Percentiles rank a stretch among this genome's conserved stretches.
phyloP scores from a whole-genome alignment of 2,888 invertebrate genomes.

The Pyrochroa serraticornis region DNA sequence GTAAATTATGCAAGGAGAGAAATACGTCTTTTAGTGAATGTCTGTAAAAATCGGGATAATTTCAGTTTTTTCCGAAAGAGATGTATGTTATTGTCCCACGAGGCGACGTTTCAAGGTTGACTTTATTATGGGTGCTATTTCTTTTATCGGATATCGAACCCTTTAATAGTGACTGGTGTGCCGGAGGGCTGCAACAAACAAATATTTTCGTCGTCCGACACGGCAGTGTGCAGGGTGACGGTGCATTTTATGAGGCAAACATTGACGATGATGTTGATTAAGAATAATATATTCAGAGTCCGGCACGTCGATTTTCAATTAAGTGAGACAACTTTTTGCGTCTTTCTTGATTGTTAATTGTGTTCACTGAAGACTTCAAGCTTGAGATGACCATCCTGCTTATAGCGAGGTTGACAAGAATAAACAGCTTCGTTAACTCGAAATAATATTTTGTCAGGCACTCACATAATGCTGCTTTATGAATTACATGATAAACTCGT shows the following conservation, averaged over 20 bases:
- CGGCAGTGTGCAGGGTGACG: conserved; percentile 12
- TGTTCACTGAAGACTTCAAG: too few species aligned
- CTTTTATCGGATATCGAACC: too few species aligned
- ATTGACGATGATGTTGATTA: conserved; percentile 15
- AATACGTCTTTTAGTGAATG: conserved; percentile 44
- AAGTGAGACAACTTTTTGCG: conserved; percentile 19
- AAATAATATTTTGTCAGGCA: too few species aligned
- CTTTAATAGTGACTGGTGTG: background rate
- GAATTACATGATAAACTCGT: too few species aligned
- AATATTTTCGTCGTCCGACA: conserved; percentile 14
- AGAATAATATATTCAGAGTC: conserved; percentile 26
- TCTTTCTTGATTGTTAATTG: conserved; percentile 18
- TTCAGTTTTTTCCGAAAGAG: conserved; percentile 19
- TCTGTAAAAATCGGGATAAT: conserved; percentile 43
- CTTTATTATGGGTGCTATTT: too few species aligned
- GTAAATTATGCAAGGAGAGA: conserved; percentile 45
- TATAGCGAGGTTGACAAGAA: too few species aligned
- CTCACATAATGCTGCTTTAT: too few species aligned
- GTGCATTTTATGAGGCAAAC: conserved; percentile 18
- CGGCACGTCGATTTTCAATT: conserved; percentile 26
- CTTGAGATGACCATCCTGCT: too few species aligned
- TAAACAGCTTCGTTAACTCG: too few species aligned
- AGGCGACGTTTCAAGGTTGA: conserved; percentile 32
- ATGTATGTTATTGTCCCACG: conserved; percentile 28
- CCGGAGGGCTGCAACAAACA: conserved; percentile 3